These are phyloP conservation scores for Synergus umbraculus DNA, from an alignment of 2,888 invertebrate genomes.

Conservation along the genomic window DNA sequence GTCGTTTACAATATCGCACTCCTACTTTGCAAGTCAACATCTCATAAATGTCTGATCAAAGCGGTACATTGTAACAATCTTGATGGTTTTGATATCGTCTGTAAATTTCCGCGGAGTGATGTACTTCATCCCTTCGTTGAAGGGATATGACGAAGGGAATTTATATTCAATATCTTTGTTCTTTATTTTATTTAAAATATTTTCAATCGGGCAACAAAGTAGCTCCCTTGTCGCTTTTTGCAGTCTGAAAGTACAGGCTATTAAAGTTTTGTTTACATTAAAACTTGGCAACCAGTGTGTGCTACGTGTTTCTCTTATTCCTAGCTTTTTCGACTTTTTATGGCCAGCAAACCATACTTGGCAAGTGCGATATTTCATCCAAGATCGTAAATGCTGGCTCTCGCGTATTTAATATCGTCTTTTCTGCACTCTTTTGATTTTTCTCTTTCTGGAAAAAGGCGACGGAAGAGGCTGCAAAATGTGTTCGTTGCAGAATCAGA, in stretches of 20 bases:
- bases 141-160: no score
- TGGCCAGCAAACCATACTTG: not conserved
- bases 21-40: constrained; percentile 20
- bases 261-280: constrained; percentile 10
- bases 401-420: constrained; percentile 15
- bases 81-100: not conserved
- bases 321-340: not conserved
- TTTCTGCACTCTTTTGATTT: constrained; percentile 14
- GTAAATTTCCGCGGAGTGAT: constrained; percentile 16
- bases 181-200: not conserved
- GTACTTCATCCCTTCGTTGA: not conserved
- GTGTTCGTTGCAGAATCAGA: constrained; percentile 30
- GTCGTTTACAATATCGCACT: constrained; percentile 13
- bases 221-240: not conserved
- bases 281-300: constrained; percentile 4
- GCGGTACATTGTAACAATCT: constrained; percentile 3
- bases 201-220: not conserved
- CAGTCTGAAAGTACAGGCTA: not conserved
- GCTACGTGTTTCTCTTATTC: constrained; percentile 7
- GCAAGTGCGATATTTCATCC: constrained; percentile 14
- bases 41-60: constrained; percentile 30
- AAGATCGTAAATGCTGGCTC: constrained; percentile 14
- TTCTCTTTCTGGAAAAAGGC: constrained; percentile 4
- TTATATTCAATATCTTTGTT: not conserved
- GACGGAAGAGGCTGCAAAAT: constrained; percentile 15